These are phyloP conservation scores for Oreortyx pictus DNA, from an alignment of 2,797 vertebrate genomes.

Conservation along the genomic window DNA sequence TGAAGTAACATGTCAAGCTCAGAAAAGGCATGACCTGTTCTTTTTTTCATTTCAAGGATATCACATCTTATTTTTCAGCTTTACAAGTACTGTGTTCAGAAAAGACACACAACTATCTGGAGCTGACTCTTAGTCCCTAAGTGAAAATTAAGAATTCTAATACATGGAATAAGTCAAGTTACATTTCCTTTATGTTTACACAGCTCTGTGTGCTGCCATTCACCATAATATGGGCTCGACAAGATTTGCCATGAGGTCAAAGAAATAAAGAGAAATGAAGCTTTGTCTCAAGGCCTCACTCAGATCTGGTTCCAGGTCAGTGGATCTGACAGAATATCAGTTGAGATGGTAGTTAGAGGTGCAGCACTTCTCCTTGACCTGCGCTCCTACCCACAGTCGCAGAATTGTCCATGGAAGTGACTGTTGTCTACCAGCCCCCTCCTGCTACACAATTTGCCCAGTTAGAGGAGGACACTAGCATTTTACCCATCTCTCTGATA, in stretches of 20 bases:
- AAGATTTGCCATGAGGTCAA: neutral
- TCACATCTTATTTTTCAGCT: neutral
- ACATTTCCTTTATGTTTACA: neutral
- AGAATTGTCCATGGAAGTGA: rapidly evolving
- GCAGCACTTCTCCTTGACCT: neutral
- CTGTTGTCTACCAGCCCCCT: neutral
- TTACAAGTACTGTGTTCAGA: neutral
- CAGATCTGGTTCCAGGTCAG: no score
- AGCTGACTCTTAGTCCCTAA: neutral
- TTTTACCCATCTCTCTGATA: neutral
- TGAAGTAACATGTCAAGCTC: neutral
- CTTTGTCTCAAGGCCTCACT: neutral
- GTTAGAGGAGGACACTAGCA: rapidly evolving
- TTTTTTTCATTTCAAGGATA: neutral
- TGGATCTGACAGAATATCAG: neutral
- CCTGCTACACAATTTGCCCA: neutral
- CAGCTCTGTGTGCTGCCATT: neutral
- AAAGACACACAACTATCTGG: neutral
- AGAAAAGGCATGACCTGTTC: neutral
- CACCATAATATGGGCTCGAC: neutral
- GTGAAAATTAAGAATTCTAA: neutral
- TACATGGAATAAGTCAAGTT: neutral
- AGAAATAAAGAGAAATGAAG: neutral
- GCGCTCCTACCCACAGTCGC: rapidly evolving
- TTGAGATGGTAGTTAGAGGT: neutral